A percentile compares a stretch with the other conserved stretches of the same genome.
These are phyloP conservation scores for Himalopsyche phryganea DNA, from an alignment of 1,140 invertebrate species.

Conservation along the genomic window DNA sequence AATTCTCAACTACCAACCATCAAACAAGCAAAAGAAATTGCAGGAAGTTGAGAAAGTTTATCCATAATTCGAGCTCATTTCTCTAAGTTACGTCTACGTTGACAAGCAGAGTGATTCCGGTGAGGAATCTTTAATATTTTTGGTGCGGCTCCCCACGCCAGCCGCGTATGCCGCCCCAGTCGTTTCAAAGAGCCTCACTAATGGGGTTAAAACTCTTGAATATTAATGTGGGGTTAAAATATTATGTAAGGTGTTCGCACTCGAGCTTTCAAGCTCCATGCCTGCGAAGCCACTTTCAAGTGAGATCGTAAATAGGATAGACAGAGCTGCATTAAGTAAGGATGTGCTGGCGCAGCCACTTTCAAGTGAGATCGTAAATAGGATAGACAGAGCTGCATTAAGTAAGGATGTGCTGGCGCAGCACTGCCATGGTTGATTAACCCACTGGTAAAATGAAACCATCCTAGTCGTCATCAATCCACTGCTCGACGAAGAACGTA, in stretches of 20 bases:
- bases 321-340: background rate
- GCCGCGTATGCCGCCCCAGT: background rate
- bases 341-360: conserved; percentile 9
- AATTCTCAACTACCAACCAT: too few relatives aligned
- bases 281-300: conserved; percentile 21
- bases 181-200: conserved; percentile 1
- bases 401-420: background rate
- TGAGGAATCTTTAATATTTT: conserved; percentile 5
- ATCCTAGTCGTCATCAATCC: too few relatives aligned
- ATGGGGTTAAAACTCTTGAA: conserved; percentile 34
- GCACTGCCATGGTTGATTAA: too few relatives aligned
- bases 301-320: conserved; percentile 26
- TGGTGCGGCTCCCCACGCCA: background rate
- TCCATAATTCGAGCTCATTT: too few relatives aligned
- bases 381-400: conserved; percentile 4
- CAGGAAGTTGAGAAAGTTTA: too few relatives aligned
- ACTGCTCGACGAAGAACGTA: too few relatives aligned
- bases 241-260: conserved; percentile 33
- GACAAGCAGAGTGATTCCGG: background rate
- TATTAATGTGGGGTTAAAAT: conserved; percentile 34
- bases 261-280: conserved; percentile 16
- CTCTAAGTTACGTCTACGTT: too few relatives aligned
- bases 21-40: too few relatives aligned
- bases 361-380: conserved; percentile 29
- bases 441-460: too few relatives aligned